Conservation (phyloP, 2,888 invertebrate genomes). For the Temnothorax unifasciatus region DNA sequence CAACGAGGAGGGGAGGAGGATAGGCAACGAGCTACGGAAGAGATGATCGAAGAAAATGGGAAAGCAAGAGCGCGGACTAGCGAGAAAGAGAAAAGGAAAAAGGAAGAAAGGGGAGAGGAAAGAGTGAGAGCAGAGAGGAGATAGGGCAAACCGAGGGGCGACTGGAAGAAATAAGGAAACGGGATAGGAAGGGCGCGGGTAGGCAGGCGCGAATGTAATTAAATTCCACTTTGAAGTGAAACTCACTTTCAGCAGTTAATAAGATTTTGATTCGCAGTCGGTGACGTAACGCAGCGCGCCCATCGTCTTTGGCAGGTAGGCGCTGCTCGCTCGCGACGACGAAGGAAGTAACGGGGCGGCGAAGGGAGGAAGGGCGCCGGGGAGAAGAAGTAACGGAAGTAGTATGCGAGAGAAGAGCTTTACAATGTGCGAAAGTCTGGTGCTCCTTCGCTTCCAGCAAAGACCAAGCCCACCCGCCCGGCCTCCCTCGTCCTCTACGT, state of each 20-base stretch:
- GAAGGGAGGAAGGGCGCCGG: neutral
- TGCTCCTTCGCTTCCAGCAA: conserved; percentile 59
- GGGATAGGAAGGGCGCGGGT: conserved; percentile 58
- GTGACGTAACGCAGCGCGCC: conserved; percentile 73
- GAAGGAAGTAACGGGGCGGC: neutral
- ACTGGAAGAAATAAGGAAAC: conserved; percentile 70
- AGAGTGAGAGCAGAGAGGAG: neutral
- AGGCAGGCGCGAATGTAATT: conserved; percentile 79
- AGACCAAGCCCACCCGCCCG: conserved; percentile 41
- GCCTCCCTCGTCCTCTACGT: conserved; percentile 43
- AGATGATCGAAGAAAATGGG: conserved; percentile 58
- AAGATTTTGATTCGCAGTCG: conserved; percentile 81
- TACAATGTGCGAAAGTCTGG: conserved; percentile 59
- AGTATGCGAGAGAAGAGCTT: conserved; percentile 60
- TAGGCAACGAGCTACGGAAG: conserved; percentile 15
- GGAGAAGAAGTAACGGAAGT: conserved; percentile 46
- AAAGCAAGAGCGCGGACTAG: conserved; percentile 31
- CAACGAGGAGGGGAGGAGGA: neutral
- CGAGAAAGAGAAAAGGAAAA: conserved; percentile 16
- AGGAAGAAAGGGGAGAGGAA: conserved; percentile 4
- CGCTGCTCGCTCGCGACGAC: conserved; percentile 58
- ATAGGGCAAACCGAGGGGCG: conserved; percentile 59
- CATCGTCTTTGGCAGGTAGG: conserved; percentile 68
- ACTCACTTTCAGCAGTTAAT: conserved; percentile 81
- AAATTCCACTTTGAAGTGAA: conserved; percentile 82